Evolutionary conservation across 2,113 vertebrate species (phyloP), one percentile per base, ranked within the genome.

Genomic region (Anolis sagrei): DNA sequence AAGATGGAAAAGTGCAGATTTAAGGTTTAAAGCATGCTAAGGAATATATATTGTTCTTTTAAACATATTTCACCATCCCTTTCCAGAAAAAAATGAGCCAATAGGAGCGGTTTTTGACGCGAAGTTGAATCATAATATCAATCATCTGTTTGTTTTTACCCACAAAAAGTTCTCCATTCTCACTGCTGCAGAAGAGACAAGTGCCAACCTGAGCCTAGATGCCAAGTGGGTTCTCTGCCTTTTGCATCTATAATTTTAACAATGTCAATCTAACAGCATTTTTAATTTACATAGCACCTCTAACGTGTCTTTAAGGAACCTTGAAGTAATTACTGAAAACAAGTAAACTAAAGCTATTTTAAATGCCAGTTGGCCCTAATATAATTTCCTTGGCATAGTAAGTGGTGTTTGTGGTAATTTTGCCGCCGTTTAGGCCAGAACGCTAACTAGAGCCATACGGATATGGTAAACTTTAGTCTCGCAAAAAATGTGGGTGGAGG

Each of bases 241-340:
- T 51, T 74, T 75, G 66, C 14, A 66, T 49, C 32, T 54, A 58
- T 16, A 80, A 66, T 75, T 81, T 74, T 75, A 81, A 66, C 75
- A 54, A 81, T 75, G 39, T 51, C 51, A 64, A 73, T 66, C 8
- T 32, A 73, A 83, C 36, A 48, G 36, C 23, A 61, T 69, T 77
- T 58, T 58, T 64, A 83, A 78, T 77, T 34, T 87, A 36, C 27
- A 7, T 5, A 62, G 9, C 75, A 78, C 81, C 68, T 85, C 79
- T 85, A 79, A 85, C 51, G 79, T 34, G 66, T 27, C 72, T 84
- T 73, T 81, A 51, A 75, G 54, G 62, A 86, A 81, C 21, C 86
- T 87, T 83, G 75, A 78, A 87, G n/a, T 87, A 87, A 89, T 85
- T 89, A 87, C 21, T 64, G 49, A 87, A 19, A 62, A 89, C 48